Conservation (phyloP, 2,113 vertebrate species). For the Odocoileus hemionus region DNA sequence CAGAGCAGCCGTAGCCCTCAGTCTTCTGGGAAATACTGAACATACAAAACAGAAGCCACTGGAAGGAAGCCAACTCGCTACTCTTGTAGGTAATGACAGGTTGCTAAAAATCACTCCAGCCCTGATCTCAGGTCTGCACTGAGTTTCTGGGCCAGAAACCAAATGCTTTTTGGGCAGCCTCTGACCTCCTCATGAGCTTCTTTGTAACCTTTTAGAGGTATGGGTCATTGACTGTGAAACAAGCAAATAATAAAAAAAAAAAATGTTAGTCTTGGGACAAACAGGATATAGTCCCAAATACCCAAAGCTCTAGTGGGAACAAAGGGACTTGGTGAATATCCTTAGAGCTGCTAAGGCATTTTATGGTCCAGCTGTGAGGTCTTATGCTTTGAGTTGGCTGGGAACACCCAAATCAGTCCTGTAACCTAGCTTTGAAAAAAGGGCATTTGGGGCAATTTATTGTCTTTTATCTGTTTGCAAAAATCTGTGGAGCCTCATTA, state of each 20-base stretch:
- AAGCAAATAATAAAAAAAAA: conserved; percentile 17
- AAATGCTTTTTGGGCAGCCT: not conserved
- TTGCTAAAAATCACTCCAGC: not conserved
- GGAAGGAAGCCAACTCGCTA: not conserved
- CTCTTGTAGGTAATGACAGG: not conserved
- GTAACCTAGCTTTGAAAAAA: conserved; percentile 52
- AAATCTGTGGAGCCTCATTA: conserved; percentile 74
- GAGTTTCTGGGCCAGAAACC: not conserved
- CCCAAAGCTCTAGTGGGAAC: conserved; percentile 23
- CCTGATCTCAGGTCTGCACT: not conserved
- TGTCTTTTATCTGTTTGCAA: conserved; percentile 77
- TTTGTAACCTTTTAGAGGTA: conserved; percentile 11
- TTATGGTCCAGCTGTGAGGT: conserved; percentile 70
- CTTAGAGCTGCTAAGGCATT: conserved; percentile 53
- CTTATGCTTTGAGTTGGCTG: conserved; percentile 56
- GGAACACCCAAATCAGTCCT: conserved; percentile 63
- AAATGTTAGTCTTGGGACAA: not conserved
- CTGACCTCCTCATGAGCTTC: not conserved
- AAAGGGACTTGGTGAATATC: conserved; percentile 39
- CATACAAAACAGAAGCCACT: not conserved
- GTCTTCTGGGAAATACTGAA: not conserved
- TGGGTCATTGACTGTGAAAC: conserved; percentile 41
- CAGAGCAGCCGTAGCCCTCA: not conserved
- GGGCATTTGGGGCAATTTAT: conserved; percentile 64
- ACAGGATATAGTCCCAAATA: conserved; percentile 14